These are phyloP conservation scores for Trinectes maculatus DNA, from an alignment of 2,113 vertebrate genomes.

Conservation along the genomic window DNA sequence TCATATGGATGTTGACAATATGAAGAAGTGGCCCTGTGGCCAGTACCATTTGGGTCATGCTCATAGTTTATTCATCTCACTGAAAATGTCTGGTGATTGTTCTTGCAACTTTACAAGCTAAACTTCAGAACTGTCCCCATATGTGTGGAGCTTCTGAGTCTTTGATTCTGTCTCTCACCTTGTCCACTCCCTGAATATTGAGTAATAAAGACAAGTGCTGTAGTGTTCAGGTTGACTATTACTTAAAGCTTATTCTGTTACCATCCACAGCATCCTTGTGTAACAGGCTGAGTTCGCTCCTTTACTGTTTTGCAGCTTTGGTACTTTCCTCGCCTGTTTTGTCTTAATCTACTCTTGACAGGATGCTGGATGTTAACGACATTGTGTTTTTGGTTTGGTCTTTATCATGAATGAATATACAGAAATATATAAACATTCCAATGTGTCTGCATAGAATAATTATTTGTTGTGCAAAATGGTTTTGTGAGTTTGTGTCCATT, in stretches of 20 bases:
- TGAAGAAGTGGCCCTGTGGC: not conserved
- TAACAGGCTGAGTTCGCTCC: not conserved
- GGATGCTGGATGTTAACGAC: slow-evolving; percentile 67
- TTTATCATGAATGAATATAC: slow-evolving; percentile 19
- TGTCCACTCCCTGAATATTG: not conserved
- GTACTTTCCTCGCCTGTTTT: not conserved
- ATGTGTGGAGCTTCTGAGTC: too few species aligned
- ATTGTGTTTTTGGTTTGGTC: slow-evolving; percentile 55
- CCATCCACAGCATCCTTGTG: not conserved
- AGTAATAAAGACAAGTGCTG: slow-evolving; percentile 33
- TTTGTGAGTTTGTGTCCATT: slow-evolving; percentile 64
- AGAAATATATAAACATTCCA: slow-evolving; percentile 58
- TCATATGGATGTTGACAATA: not conserved
- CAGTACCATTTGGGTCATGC: not conserved
- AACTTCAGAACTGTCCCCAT: not conserved
- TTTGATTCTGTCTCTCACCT: slow-evolving; percentile 2
- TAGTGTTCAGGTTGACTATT: not conserved
- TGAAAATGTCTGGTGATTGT: not conserved
- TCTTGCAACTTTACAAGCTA: not conserved
- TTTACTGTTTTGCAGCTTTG: not conserved
- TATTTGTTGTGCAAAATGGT: slow-evolving; percentile 60
- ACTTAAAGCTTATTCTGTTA: not conserved
- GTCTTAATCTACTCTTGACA: slow-evolving; percentile 28
- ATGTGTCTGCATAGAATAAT: slow-evolving; percentile 47
- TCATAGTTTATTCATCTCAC: not conserved